phyloP scores from a whole-genome alignment of 1,140 invertebrate genomes.

The Eupristina koningsbergeri region DNA sequence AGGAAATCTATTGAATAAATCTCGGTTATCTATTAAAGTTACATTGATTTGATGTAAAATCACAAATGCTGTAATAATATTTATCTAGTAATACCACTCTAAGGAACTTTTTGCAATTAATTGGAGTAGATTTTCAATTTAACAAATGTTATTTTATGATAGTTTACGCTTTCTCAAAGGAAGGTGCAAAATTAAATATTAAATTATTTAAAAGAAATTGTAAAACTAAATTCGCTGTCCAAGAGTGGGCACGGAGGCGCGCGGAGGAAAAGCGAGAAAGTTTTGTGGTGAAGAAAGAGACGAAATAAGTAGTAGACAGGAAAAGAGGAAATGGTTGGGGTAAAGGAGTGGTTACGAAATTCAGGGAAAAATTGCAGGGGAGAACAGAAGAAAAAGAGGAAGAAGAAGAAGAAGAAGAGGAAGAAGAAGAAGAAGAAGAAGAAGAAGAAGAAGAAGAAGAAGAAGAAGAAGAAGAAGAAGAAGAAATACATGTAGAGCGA shows the following conservation, averaged over 20 bases:
- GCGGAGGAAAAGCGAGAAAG: neutral
- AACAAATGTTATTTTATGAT: neutral
- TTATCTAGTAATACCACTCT: neutral
- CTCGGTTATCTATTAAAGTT: too few relatives aligned
- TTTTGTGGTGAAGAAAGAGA: neutral
- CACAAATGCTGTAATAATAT: too few relatives aligned
- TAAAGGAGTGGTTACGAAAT: neutral
- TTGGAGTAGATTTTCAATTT: neutral
- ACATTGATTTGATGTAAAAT: too few relatives aligned
- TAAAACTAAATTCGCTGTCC: neutral
- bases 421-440: neutral
- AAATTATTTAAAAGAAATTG: neutral
- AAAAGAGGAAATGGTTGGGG: constrained; percentile 12
- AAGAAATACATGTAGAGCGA: neutral
- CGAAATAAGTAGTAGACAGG: neutral
- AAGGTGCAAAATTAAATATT: neutral
- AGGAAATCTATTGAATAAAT: too few relatives aligned
- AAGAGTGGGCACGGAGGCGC: constrained; percentile 6
- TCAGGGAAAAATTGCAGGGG: neutral
- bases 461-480: neutral
- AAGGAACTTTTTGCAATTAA: neutral
- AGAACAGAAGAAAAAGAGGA: neutral
- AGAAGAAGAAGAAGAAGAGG: neutral
- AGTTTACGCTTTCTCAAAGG: neutral
- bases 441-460: neutral